These are phyloP conservation scores for Portevinia maculata DNA, from an alignment of 2,888 invertebrate species.

Conservation along the genomic window DNA sequence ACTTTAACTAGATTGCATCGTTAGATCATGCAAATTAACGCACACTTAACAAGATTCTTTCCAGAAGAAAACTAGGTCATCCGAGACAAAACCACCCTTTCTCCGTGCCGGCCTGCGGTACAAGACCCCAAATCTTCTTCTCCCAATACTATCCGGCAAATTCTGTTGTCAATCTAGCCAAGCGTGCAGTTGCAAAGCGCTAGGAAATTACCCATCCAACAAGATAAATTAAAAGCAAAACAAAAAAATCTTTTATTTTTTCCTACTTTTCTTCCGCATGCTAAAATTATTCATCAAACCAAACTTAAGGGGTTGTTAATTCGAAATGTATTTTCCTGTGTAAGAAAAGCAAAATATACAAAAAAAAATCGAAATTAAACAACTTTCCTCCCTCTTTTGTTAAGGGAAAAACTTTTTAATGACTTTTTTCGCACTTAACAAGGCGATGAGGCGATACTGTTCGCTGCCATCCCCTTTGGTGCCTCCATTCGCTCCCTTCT, in stretches of 20 bases:
- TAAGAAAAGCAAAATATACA: slow-evolving; percentile 1
- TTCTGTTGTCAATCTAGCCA: slow-evolving; percentile 12
- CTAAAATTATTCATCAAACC: slow-evolving; percentile 60
- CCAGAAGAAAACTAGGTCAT: background rate
- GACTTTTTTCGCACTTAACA: slow-evolving; percentile 66
- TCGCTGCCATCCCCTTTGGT: background rate
- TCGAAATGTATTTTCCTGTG: slow-evolving; percentile 48
- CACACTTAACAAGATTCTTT: background rate
- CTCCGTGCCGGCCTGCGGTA: background rate
- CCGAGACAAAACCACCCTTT: background rate
- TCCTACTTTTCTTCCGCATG: slow-evolving; percentile 9
- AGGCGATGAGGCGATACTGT: background rate
- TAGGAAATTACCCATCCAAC: slow-evolving; percentile 25
- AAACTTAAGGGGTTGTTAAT: slow-evolving; percentile 45
- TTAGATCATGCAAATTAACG: background rate
- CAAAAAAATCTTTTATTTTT: slow-evolving; percentile 3
- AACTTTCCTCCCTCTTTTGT: slow-evolving; percentile 50
- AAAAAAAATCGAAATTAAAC: slow-evolving; percentile 33
- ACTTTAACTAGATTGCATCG: no score
- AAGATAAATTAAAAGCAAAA: slow-evolving; percentile 9
- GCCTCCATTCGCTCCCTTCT: no score
- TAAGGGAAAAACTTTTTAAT: slow-evolving; percentile 67
- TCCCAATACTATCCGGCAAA: background rate
- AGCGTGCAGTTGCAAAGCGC: slow-evolving; percentile 52
- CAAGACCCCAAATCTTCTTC: background rate